These are phyloP conservation scores for Cheilinus undulatus DNA, from an alignment of 2,113 vertebrate species.

Conservation along the genomic window DNA sequence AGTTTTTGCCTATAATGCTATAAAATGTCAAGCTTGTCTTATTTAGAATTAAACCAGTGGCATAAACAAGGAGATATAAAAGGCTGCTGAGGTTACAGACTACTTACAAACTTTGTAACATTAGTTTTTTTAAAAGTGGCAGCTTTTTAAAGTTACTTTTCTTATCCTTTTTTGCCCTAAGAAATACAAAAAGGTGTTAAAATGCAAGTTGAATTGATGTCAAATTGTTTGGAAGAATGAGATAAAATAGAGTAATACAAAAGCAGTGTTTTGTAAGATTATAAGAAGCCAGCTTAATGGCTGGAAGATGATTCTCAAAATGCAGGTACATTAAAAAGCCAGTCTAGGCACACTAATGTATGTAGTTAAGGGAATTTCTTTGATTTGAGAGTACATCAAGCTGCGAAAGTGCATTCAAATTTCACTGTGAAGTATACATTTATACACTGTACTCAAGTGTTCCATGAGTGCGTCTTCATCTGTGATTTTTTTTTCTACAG, in stretches of 20 bases:
- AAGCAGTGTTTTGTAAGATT: too few relatives aligned
- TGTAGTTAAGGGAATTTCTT: too few relatives aligned
- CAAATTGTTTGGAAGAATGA: too few relatives aligned
- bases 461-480: slow-evolving; percentile 27
- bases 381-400: not conserved
- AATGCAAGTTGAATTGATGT: too few relatives aligned
- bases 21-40: not conserved
- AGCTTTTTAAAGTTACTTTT: not conserved
- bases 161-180: too few relatives aligned
- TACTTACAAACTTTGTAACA: not conserved
- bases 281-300: too few relatives aligned
- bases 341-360: too few relatives aligned
- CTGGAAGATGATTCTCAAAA: too few relatives aligned
- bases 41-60: not conserved
- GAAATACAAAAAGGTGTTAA: too few relatives aligned
- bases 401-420: slow-evolving; percentile 8
- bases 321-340: too few relatives aligned
- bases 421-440: slow-evolving; percentile 13
- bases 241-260: too few relatives aligned
- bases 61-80: not conserved
- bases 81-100: not conserved
- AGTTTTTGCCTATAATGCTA: not conserved
- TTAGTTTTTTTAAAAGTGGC: not conserved
- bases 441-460: slow-evolving; percentile 15
- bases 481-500: slow-evolving; percentile 47